Percentiles rank a stretch among this genome's conserved stretches.
Evolutionary conservation across 2,797 vertebrate species (phyloP).

Genomic region (Bovichtus variegatus): DNA sequence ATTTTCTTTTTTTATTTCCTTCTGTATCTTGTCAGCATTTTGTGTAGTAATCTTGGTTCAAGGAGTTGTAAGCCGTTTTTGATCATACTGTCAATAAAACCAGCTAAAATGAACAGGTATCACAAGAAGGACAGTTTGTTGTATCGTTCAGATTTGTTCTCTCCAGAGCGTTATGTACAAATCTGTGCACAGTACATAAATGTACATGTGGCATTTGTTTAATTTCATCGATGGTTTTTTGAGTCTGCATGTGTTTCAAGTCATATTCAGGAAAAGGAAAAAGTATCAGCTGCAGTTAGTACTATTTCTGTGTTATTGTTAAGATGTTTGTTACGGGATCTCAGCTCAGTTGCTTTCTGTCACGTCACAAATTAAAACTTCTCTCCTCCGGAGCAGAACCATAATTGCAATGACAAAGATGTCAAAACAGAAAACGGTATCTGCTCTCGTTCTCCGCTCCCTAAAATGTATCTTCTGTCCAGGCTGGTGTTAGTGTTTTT

Average conservation of each 20-base stretch:
- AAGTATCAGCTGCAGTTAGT: constrained; percentile 71
- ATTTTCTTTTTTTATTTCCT: constrained; percentile 55
- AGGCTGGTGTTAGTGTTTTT: constrained; percentile 51
- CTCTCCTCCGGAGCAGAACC: constrained; percentile 24
- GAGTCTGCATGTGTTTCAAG: constrained; percentile 83
- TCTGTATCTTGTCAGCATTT: constrained; percentile 57
- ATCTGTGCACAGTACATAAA: constrained; percentile 56
- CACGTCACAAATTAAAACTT: constrained; percentile 17
- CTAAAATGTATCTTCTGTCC: constrained; percentile 35
- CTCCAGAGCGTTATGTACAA: constrained; percentile 62
- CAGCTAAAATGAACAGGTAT: constrained; percentile 58
- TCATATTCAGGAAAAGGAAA: constrained; percentile 83
- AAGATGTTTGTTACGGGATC: constrained; percentile 33
- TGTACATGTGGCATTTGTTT: constrained; percentile 57
- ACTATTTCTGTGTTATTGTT: constrained; percentile 59
- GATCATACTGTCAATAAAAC: constrained; percentile 60
- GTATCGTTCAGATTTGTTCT: constrained; percentile 45
- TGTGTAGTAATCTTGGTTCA: constrained; percentile 54
- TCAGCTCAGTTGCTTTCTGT: constrained; percentile 22
- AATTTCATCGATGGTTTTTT: constrained; percentile 51
- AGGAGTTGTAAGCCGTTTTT: constrained; percentile 49
- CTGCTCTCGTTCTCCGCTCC: constrained; percentile 12
- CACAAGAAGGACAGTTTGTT: constrained; percentile 48
- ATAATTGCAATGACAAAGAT: constrained; percentile 7
- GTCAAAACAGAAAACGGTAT: constrained; percentile 26